Conservation (phyloP, 2,888 invertebrate genomes). For the Hedya salicella region DNA sequence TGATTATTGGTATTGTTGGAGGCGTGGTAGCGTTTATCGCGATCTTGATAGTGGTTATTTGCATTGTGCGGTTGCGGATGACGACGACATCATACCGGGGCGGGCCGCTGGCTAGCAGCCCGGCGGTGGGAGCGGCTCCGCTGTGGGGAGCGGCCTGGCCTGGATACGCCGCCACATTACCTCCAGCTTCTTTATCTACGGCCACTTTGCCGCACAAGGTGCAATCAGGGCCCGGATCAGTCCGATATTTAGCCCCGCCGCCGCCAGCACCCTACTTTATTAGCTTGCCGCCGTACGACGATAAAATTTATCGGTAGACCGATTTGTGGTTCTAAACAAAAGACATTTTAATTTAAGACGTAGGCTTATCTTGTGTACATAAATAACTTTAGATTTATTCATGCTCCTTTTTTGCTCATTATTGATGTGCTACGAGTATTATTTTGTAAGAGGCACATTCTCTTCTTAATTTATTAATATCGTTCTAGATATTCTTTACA, state of each 20-base stretch:
- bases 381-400: conserved; percentile 32
- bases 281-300: conserved; percentile 86
- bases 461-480: conserved; percentile 53
- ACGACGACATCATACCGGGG: conserved; percentile 88
- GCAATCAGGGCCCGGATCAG: conserved; percentile 80
- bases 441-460: conserved; percentile 26
- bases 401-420: conserved; percentile 35
- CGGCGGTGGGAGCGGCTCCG: conserved; percentile 86
- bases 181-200: conserved; percentile 84
- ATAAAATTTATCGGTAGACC: conserved; percentile 87
- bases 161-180: conserved; percentile 86
- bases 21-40: conserved; percentile 96
- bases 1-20: conserved; percentile 98
- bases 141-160: conserved; percentile 84
- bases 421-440: conserved; percentile 37
- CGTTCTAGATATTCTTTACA: conserved; percentile 63
- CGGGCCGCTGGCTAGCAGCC: conserved; percentile 87
- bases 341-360: conserved; percentile 35
- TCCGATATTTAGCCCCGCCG: conserved; percentile 85
- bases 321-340: conserved; percentile 32
- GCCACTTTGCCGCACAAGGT: conserved; percentile 89
- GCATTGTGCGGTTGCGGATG: conserved; percentile 92
- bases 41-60: conserved; percentile 94
- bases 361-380: conserved; percentile 38
- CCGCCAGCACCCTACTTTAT: conserved; percentile 88